Percentiles rank a stretch among this genome's conserved stretches.
Conservation (phyloP, 2,888 invertebrate genomes). For the Taenaris catops region DNA sequence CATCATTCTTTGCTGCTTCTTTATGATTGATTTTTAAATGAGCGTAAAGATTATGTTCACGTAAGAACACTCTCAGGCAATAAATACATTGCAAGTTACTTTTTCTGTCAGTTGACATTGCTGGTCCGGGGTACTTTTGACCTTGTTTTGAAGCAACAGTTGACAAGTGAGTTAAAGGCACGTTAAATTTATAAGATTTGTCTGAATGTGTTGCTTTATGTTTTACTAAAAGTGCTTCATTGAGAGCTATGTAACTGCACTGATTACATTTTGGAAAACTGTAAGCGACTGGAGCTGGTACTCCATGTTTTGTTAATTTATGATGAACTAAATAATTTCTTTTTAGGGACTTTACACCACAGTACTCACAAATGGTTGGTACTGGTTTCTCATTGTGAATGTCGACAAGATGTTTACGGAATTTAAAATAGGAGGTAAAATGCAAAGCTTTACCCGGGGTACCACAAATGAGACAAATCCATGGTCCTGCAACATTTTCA, state of each 20-base stretch:
- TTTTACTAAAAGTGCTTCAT: slow-evolving; percentile 83
- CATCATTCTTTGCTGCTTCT: slow-evolving; percentile 82
- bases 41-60: slow-evolving; percentile 84
- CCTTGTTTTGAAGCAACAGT: slow-evolving; percentile 71
- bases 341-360: slow-evolving; percentile 88
- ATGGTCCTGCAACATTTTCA: slow-evolving; percentile 85
- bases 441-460: slow-evolving; percentile 83
- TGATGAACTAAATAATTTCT: slow-evolving; percentile 88
- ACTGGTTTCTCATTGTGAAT: slow-evolving; percentile 89
- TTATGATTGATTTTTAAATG: slow-evolving; percentile 85
- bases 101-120: slow-evolving; percentile 45
- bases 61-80: slow-evolving; percentile 86
- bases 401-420: slow-evolving; percentile 89
- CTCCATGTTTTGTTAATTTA: slow-evolving; percentile 88
- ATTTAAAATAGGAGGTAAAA: slow-evolving; percentile 89
- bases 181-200: slow-evolving; percentile 44
- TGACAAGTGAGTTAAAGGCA: neutral
- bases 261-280: slow-evolving; percentile 89
- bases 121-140: slow-evolving; percentile 54
- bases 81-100: slow-evolving; percentile 83
- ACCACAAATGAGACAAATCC: slow-evolving; percentile 90
- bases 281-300: slow-evolving; percentile 84
- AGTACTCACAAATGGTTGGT: slow-evolving; percentile 89
- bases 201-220: slow-evolving; percentile 84
- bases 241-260: slow-evolving; percentile 88